Conservation (phyloP, 2,888 invertebrate genomes). For the Tenthredo scrophulariae region DNA sequence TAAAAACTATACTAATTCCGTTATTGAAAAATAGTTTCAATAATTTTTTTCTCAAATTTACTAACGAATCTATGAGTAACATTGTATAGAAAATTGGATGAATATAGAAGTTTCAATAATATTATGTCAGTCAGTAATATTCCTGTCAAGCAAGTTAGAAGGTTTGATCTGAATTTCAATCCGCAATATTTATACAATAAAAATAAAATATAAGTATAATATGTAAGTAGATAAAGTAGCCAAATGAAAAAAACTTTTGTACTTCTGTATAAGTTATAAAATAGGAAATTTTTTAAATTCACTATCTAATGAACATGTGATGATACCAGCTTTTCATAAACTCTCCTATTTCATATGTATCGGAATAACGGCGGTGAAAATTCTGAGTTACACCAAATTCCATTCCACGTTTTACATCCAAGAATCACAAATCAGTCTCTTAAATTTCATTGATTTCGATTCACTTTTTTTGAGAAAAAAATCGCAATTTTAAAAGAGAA, state of each 20-base stretch:
- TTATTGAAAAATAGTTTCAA: background rate
- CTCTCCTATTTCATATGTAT: background rate
- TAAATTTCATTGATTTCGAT: background rate
- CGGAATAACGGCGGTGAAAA: background rate
- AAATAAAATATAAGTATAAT: slow-evolving; percentile 17
- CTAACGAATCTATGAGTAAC: background rate
- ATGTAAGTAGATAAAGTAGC: slow-evolving; percentile 40
- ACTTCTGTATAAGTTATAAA: slow-evolving; percentile 18
- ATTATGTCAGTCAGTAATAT: slow-evolving; percentile 6
- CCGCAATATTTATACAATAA: slow-evolving; percentile 1
- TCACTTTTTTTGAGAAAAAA: background rate
- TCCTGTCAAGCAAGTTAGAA: background rate
- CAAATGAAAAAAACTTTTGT: slow-evolving; percentile 23
- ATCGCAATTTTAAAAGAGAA: background rate
- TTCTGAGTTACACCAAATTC: background rate
- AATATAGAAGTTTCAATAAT: background rate
- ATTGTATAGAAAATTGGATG: background rate
- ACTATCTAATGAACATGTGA: background rate
- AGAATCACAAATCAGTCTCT: background rate
- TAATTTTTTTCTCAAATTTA: background rate
- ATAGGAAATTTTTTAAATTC: background rate
- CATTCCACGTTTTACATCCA: background rate
- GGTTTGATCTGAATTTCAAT: slow-evolving; percentile 14
- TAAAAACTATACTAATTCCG: background rate
- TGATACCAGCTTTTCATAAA: background rate